Evolutionary conservation across 2,113 vertebrate genomes (phyloP), one percentile per base, ranked within the genome.

Genomic region (Passer domesticus): DNA sequence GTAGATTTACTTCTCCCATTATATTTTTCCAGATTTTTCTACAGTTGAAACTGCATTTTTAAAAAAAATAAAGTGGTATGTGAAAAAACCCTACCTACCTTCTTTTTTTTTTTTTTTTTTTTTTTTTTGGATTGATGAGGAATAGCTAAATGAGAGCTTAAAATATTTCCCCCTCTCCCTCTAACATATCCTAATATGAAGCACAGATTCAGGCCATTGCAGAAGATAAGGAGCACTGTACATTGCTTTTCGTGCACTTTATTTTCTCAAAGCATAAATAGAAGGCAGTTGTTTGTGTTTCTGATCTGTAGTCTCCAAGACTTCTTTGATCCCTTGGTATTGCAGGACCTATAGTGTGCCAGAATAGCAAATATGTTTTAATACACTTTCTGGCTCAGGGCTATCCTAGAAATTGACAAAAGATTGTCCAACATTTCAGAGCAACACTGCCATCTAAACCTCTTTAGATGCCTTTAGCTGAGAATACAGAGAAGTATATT

Each of bases 191-290:
- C 56, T 89, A 44, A 87, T 94, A 85, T 28, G 47, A 96, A 90
- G 62, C 55, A 89, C 70, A 95, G 84, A 90, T 86, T 95, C 63
- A 95, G 82, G 69, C 47, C 79, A 63, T 62, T 95, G 84, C 83
- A 93, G 55, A 95, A 97, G 82, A 96, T 85, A 92, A 95, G 90
- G 72, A 73, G 63, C 41, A 41, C 28, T 83, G 82, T 69, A 68
- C 46, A 49, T 19, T 87, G 86, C 84, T 90, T 83, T 76, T 81
- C 89, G 56, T 73, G 80, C 62, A 60, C 24, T 88, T 91, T 55
- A 16, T 70, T 92, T 90, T 70, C 49, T 47, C 39, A 44, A 60
- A 72, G 22, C 13, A 49, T 56, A 69, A 56, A 49, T 6, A 44
- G 46, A 80, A 77, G 30, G 25, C 25, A 39, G 25, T 4, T 46